Base-by-base conservation (phyloP, 2,113 vertebrate species). In the Sitta europaea region DNA sequence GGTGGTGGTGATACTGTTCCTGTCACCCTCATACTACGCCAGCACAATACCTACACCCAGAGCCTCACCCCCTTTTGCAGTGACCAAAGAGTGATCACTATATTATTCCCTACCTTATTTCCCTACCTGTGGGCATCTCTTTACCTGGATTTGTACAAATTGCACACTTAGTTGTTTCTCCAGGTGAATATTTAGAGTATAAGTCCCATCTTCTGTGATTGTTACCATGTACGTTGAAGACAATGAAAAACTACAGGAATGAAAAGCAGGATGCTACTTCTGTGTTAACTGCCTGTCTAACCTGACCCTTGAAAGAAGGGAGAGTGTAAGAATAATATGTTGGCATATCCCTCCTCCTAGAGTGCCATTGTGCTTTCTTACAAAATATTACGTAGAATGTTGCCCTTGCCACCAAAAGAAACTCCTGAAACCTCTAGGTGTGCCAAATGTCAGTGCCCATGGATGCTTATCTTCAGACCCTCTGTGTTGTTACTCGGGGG, bases 51-150 rank as follows among this genome's bases (percentile, higher is more conserved):
- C 25, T 14, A 27, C 51, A 61, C 19, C 53, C 59, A 55, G 72
- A 90, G 10, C 22, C 47, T 65, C 4, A 2, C 7, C 2, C 16
- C 5, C 7, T n/a, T 55, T 93, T 6, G 1, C 24, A 85, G 29
- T 10, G 24, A 55, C n/a, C 42, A 12, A 43, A 59, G 33, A 1
- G 0, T 61, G 21, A 63, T 73, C 0, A 0, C 20, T 80, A n/a
- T n/a, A n/a, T n/a, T n/a, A n/a, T n/a, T n/a, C n/a, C n/a, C n/a
- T n/a, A n/a, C n/a, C n/a, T n/a, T 25, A 36, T 54, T 70, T 93
- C 25, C 27, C 18, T 84, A 22, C 24, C 15, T 78, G 42, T 25
- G 79, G 65, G 25, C n/a, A 24, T 75, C 50, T 68, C n/a, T 81
- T 70, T 33, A 11, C 5, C 12, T 29, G 40, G 3, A 6, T 74